These are phyloP conservation scores for Venusia cambrica DNA, from an alignment of 2,888 invertebrate genomes.

Conservation along the genomic window DNA sequence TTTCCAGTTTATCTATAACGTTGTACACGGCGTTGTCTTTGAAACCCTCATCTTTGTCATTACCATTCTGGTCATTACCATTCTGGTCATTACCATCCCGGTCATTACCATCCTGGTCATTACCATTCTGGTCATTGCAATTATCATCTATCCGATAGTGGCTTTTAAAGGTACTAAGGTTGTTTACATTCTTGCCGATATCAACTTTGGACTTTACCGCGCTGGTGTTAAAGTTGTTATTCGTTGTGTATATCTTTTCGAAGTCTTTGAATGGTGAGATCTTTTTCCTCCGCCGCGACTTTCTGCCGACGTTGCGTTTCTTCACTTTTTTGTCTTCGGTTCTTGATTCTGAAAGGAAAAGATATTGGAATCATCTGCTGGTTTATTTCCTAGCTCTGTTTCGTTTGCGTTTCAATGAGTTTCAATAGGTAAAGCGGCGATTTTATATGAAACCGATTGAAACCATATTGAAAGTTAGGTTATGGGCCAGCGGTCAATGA, in stretches of 20 bases:
- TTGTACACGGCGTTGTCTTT: conserved; percentile 49
- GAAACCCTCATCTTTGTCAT: conserved; percentile 22
- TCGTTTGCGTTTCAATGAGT: too few species aligned
- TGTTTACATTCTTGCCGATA: conserved; percentile 66
- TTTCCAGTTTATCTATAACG: conserved; percentile 65
- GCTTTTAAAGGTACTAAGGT: conserved; percentile 47
- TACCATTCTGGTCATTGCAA: conserved; percentile 12
- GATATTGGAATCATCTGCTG: too few species aligned
- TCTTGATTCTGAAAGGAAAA: conserved; percentile 42
- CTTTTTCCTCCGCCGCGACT: conserved; percentile 61
- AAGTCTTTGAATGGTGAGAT: conserved; percentile 56
- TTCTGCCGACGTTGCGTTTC: conserved; percentile 58
- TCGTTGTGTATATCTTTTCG: conserved; percentile 30
- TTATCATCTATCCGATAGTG: conserved; percentile 32
- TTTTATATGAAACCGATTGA: too few species aligned
- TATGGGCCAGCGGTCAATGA: too few species aligned
- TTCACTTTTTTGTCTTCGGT: conserved; percentile 54
- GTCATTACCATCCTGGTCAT: conserved; percentile 12
- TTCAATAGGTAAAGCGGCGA: too few species aligned
- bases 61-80: too few species aligned
- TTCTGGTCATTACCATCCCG: too few species aligned
- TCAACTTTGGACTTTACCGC: conserved; percentile 39
- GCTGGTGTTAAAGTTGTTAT: conserved; percentile 28
- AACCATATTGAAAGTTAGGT: too few species aligned
- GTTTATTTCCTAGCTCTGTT: too few species aligned